Percentiles rank a stretch among this genome's conserved stretches.
These are phyloP conservation scores for Drosophila colorata DNA, from an alignment of 2,888 invertebrate genomes.

Conservation along the genomic window DNA sequence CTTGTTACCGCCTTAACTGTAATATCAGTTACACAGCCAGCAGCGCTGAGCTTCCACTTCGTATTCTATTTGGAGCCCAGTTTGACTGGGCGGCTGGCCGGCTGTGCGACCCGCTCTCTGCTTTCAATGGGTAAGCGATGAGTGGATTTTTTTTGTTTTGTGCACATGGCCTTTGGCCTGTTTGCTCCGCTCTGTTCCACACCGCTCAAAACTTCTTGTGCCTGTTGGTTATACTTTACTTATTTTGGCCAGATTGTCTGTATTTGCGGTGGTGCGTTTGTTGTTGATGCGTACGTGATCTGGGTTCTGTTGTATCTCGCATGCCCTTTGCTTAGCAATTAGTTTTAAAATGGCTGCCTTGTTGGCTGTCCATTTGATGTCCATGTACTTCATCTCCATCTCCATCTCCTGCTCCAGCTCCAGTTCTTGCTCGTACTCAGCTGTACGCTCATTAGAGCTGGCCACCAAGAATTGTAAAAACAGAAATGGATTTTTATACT, in stretches of 20 bases:
- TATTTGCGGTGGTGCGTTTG: conserved; percentile 66
- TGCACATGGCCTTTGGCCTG: conserved; percentile 35
- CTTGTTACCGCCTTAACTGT: conserved; percentile 79
- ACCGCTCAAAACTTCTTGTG: conserved; percentile 38
- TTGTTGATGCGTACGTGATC: conserved; percentile 79
- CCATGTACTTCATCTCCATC: conserved; percentile 3
- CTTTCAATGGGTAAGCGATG: conserved; percentile 41
- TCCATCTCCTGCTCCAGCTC: background rate
- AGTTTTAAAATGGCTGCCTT: conserved; percentile 73
- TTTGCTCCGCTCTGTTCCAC: conserved; percentile 21
- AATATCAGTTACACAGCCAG: conserved; percentile 72
- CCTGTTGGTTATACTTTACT: conserved; percentile 41
- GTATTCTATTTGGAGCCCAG: conserved; percentile 32
- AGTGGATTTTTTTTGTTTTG: conserved; percentile 16
- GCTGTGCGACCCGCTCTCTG: conserved; percentile 19
- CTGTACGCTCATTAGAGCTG: conserved; percentile 65
- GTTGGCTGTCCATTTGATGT: conserved; percentile 33
- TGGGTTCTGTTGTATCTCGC: conserved; percentile 56
- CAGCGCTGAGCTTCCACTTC: conserved; percentile 35
- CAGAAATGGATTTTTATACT: conserved; percentile 57
- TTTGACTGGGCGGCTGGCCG: conserved; percentile 5
- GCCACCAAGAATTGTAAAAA: conserved; percentile 56
- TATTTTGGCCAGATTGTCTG: conserved; percentile 75
- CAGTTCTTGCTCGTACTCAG: conserved; percentile 11
- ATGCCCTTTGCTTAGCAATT: conserved; percentile 80